Conservation (phyloP, 1,140 invertebrate species). For the Drosophila persimilis region DNA sequence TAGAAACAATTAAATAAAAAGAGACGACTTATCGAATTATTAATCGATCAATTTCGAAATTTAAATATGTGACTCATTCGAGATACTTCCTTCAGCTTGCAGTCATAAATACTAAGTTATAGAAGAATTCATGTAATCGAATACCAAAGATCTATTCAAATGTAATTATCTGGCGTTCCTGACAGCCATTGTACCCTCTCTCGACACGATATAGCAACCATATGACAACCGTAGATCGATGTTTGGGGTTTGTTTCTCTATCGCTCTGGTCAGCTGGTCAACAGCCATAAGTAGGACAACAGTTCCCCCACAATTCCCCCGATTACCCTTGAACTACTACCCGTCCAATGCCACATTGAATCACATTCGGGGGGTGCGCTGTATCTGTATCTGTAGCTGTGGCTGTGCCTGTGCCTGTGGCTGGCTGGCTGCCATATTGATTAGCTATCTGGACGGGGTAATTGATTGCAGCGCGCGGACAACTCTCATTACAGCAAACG, state of each 20-base stretch:
- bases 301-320: not conserved
- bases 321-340: not conserved
- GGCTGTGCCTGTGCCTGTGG: not conserved
- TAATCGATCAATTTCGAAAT: too few relatives aligned
- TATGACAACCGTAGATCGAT: constrained; percentile 27
- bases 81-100: too few relatives aligned
- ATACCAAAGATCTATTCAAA: too few relatives aligned
- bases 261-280: constrained; percentile 44
- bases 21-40: too few relatives aligned
- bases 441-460: constrained; percentile 65
- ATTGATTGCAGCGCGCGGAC: constrained; percentile 64
- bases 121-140: too few relatives aligned
- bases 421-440: constrained; percentile 52
- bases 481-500: constrained; percentile 61
- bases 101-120: too few relatives aligned
- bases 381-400: not conserved
- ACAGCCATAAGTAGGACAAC: constrained; percentile 44
- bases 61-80: too few relatives aligned
- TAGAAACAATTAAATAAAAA: too few relatives aligned
- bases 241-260: not conserved
- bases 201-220: constrained; percentile 20
- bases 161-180: too few relatives aligned
- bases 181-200: too few relatives aligned
- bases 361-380: constrained; percentile 8
- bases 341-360: constrained; percentile 32